Base-by-base conservation (phyloP, 2,113 vertebrate genomes). In the Melanerpes aurifrons region DNA sequence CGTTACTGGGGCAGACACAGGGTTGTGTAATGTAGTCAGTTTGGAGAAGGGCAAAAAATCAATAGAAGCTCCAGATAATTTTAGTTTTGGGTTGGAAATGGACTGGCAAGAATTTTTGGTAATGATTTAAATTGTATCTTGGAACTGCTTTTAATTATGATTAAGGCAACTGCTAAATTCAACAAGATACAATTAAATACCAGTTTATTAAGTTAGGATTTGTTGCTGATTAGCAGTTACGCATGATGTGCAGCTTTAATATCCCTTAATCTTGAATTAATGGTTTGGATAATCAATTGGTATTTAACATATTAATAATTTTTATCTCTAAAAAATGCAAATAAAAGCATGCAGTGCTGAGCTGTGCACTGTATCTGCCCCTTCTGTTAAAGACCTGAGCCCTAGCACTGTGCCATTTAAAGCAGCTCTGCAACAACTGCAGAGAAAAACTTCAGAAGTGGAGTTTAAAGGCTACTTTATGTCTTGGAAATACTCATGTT, bases 111-210 rank as follows among this genome's bases (percentile, higher is more conserved):
- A 90, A 76, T 32, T 47, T 76, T 95, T 73, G 61, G 26, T 70
- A 85, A 89, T 87, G 47, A 85, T 83, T 89, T 92, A 89, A 94
- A 91, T 50, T 80, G 54, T 47, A 66, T 92, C 86, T 95, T 94
- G 76, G 89, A 92, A 90, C 75, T 77, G 50, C 31, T 92, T 82
- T 93, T 91, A 89, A 94, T 94, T 96, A 90, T 82, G 47, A 94
- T 95, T 89, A 96, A 94, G 83, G 89, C 15, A 63, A 88, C 76
- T 77, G 87, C 92, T 94, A 96, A 93, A 91, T 93, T 94, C 96
- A 96, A 95, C 89, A 96, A 96, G 96, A 93, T 96, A 83, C 58
- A 87, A 73, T 95, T 94, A 96, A 97, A 95, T 90, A 63, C n/a
- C 54, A 81, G 58, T 74, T 91, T 87, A 81, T 94, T 96, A 85